Evolutionary conservation across 2,888 invertebrate species (phyloP).

Genomic region (Netelia inedita): DNA sequence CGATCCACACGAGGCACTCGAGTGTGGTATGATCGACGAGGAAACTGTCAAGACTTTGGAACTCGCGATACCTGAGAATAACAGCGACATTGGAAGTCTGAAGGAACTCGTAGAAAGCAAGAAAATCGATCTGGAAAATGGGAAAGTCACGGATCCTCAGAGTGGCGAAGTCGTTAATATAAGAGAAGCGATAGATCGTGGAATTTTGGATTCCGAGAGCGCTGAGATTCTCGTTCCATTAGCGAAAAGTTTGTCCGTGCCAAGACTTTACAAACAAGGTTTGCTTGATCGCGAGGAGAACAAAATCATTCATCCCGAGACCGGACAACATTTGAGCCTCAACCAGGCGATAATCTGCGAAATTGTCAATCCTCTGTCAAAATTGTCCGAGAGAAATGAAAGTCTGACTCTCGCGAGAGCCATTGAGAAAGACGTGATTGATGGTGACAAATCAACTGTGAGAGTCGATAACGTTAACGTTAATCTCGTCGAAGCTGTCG

Average conservation of each 20-base stretch:
- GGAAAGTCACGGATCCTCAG: conserved; percentile 93
- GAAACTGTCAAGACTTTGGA: conserved; percentile 91
- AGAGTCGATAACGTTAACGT: conserved; percentile 88
- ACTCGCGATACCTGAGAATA: conserved; percentile 88
- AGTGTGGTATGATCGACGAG: conserved; percentile 92
- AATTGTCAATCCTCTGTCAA: conserved; percentile 93
- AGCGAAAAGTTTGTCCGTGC: conserved; percentile 92
- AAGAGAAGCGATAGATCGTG: conserved; percentile 93
- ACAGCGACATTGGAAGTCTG: conserved; percentile 89
- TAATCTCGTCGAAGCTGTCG: conserved; percentile 90
- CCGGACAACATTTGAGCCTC: conserved; percentile 91
- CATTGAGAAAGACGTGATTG: conserved; percentile 89
- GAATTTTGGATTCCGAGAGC: conserved; percentile 92
- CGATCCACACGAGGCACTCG: conserved; percentile 91
- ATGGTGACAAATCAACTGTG: conserved; percentile 90
- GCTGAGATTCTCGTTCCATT: conserved; percentile 92
- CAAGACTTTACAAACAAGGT: conserved; percentile 94
- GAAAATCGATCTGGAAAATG: conserved; percentile 90
- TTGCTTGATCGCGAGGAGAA: conserved; percentile 91
- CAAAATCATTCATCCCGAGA: conserved; percentile 95
- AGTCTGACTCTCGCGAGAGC: conserved; percentile 92
- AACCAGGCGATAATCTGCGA: conserved; percentile 95
- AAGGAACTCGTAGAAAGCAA: conserved; percentile 91
- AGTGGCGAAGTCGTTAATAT: conserved; percentile 93
- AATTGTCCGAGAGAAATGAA: conserved; percentile 88